These are phyloP conservation scores for Bujurquina vittata DNA, from an alignment of 2,113 vertebrate species.

Conservation along the genomic window DNA sequence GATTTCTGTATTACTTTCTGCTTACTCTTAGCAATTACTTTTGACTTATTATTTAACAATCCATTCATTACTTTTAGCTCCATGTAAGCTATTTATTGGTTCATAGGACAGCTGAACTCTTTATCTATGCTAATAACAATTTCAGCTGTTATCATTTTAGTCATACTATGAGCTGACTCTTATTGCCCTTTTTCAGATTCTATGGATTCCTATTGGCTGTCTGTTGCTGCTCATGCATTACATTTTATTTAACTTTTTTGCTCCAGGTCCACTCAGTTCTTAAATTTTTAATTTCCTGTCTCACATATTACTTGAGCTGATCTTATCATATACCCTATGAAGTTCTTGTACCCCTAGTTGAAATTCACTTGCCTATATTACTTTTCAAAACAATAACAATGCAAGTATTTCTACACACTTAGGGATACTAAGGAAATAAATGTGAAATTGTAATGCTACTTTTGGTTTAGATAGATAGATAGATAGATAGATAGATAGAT, in stretches of 20 bases:
- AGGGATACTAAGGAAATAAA: background rate
- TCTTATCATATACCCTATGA: background rate
- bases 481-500: too few species aligned
- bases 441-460: accelerated
- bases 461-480: too few species aligned
- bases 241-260: background rate
- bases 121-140: background rate
- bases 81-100: background rate
- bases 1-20: background rate
- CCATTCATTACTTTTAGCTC: background rate
- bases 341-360: background rate
- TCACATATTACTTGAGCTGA: background rate
- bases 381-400: background rate
- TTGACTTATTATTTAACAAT: background rate
- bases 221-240: too few species aligned
- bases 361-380: background rate
- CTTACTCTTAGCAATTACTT: background rate
- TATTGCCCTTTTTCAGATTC: background rate
- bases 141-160: background rate
- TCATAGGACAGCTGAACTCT: background rate
- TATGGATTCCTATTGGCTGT: background rate
- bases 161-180: background rate
- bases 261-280: background rate
- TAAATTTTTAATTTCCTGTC: background rate
- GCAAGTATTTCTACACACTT: background rate